Evolutionary conservation across 2,797 vertebrate genomes (phyloP), one percentile per base, ranked within the genome.

Genomic region (Macropodus opercularis): DNA sequence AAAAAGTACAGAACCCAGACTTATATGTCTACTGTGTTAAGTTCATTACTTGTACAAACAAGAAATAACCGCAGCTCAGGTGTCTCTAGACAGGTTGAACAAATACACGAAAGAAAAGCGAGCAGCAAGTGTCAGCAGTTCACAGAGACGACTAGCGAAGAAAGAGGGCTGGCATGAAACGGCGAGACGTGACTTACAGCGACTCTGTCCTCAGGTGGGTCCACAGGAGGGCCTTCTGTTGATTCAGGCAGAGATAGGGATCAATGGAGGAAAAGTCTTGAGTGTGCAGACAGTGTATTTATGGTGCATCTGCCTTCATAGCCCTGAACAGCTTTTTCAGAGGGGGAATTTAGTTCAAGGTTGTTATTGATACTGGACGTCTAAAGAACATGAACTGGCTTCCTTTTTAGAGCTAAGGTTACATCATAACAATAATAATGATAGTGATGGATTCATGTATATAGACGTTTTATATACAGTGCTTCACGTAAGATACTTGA

Each of bases 171-270:
- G 21, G 8, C 27, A 26, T 8, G 23, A 46, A 63, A 26, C 31
- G 80, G 41, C 49, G 64, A 85, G 65, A 39, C 48, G 54, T 19
- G 64, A 95, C 96, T 96, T 91, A 99, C 97, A 84, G 96, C 95
- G 42, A 98, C 94, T 81, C 93, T 94, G 71, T 98, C 96, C 86
- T 96, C 94, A 63, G 88, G 93, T 75, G 66, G 94, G 62, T 88
- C 92, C 21, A 69, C 6, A 38, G 91, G 78, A 19, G 92, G 75
- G 27, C 70, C 62, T 3, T 91, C 92, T 93, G 77, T 79, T 65
- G 22, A 26, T 15, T 43, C 34, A 49, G 19, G 58, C 29, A 31
- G 49, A 18, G 13, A 24, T 24, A n/a, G 8, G 13, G 40, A 41
- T 18, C 15, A 68, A 44, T 24, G 75, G 10, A 66, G 13, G 36